These are phyloP conservation scores for Brachycybe producta DNA, from an alignment of 2,888 invertebrate genomes.

Conservation along the genomic window DNA sequence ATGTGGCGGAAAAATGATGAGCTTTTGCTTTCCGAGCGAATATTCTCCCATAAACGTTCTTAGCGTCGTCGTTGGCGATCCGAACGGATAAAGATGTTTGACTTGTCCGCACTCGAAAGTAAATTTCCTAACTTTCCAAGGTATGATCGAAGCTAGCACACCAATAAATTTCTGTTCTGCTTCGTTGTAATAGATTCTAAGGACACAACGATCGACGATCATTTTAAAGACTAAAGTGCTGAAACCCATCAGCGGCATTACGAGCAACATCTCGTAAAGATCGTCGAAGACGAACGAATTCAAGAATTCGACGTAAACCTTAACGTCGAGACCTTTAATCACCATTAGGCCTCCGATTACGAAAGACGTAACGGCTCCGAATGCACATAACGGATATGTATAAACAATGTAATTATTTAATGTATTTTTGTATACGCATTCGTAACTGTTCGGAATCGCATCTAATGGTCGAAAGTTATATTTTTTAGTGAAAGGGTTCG, in stretches of 20 bases:
- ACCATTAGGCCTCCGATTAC: too few species aligned
- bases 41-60: neutral
- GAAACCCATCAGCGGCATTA: too few species aligned
- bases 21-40: neutral
- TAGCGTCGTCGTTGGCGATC: neutral
- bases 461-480: constrained; percentile 1
- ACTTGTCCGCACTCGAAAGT: neutral
- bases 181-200: constrained; percentile 7
- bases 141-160: neutral
- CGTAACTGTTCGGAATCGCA: neutral
- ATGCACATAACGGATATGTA: neutral
- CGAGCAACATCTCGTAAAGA: too few species aligned
- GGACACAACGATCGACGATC: neutral
- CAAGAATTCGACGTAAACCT: too few species aligned
- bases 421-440: neutral
- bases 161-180: constrained; percentile 2
- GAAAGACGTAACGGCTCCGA: neutral
- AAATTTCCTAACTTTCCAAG: neutral
- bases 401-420: constrained; percentile 3
- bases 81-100: neutral
- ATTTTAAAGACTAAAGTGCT: too few species aligned
- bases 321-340: too few species aligned
- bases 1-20: neutral
- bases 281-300: too few species aligned
- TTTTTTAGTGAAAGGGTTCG: constrained; percentile 6